A percentile compares a stretch with the other conserved stretches of the same genome.
Evolutionary conservation across 2,888 invertebrate genomes (phyloP).

Genomic region (Lissocephala sabroskyi): DNA sequence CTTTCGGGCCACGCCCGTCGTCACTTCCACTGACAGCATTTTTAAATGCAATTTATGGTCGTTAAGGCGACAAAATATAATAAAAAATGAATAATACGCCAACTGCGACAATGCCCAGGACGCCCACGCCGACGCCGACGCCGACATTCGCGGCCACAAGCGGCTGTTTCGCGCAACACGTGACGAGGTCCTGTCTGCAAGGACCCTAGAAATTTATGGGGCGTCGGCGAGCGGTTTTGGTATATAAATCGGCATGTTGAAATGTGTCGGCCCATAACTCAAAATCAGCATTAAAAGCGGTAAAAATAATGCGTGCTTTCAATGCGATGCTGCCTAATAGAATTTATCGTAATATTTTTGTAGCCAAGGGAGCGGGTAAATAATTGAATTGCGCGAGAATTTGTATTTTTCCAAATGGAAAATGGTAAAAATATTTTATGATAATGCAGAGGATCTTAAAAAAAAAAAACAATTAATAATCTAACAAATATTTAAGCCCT

Average conservation of each 20-base stretch:
- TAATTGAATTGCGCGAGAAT: too few relatives aligned
- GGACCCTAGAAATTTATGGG: too few relatives aligned
- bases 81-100: slow-evolving; percentile 63
- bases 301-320: background rate
- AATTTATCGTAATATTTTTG: too few relatives aligned
- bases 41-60: slow-evolving; percentile 64
- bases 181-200: slow-evolving; percentile 42
- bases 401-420: too few relatives aligned
- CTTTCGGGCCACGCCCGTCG: too few relatives aligned
- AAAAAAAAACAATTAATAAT: too few relatives aligned
- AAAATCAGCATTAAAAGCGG: slow-evolving; percentile 20
- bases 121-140: slow-evolving; percentile 9
- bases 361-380: too few relatives aligned
- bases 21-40: slow-evolving; percentile 54
- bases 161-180: slow-evolving; percentile 39
- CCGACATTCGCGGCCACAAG: slow-evolving; percentile 3
- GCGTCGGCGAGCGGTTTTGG: background rate
- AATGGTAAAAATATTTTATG: too few relatives aligned
- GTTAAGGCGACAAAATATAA: slow-evolving; percentile 65
- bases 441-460: too few relatives aligned
- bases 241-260: slow-evolving; percentile 55
- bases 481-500: too few relatives aligned
- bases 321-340: too few relatives aligned
- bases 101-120: slow-evolving; percentile 27
- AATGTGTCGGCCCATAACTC: slow-evolving; percentile 61